Evolutionary conservation across 2,888 invertebrate genomes (phyloP), one percentile per base, ranked within the genome.

Genomic region (Hydroisotoma schaefferi): DNA sequence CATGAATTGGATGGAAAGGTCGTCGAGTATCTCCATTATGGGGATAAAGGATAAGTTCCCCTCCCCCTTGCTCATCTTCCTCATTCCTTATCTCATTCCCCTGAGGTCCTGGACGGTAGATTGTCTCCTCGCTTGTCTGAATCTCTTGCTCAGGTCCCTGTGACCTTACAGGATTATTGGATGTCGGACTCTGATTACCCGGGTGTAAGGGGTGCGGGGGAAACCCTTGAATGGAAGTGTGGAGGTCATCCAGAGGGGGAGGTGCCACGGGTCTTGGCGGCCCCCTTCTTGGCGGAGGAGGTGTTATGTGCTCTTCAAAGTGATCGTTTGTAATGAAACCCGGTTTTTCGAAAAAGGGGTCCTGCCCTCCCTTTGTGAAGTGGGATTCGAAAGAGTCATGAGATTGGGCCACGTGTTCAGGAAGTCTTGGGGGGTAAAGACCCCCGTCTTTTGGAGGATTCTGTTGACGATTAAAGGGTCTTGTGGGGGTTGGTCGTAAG

Each of bases 401-500:
- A 49, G 49, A 49, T 15, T 22, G 28, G 3, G 49, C 49, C 26
- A 26, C 12, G 22, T 46, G 4, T 6, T 52, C 40, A 26, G 55
- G 22, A 33, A 61, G 37, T 22, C 61, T 55, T 43, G 61, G 64
- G 8, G 64, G 64, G 6, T 58, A 40, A 22, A 61, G 55, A 23
- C 58, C 55, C 10, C 61, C 64, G 47, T 61, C 61, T 15, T 61
- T 65, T 6, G 58, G 58, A 37, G 64, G 61, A 20, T 49, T 49
- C 26, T 49, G 28, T 4, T 28, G 4, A 18, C 6, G 20, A 18
- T 20, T 12, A n/a, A n/a, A 12, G 20, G 10, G 8, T 18, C 43
- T 20, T 18, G 43, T 6, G 6, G 43, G 43, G 6, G 18, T 6
- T 18, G 43, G 43, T 8, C 10, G 10, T 20, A 12, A 43, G 18